These are phyloP conservation scores for Chymomyza caudatula DNA, from an alignment of 2,888 invertebrate species.

Conservation along the genomic window DNA sequence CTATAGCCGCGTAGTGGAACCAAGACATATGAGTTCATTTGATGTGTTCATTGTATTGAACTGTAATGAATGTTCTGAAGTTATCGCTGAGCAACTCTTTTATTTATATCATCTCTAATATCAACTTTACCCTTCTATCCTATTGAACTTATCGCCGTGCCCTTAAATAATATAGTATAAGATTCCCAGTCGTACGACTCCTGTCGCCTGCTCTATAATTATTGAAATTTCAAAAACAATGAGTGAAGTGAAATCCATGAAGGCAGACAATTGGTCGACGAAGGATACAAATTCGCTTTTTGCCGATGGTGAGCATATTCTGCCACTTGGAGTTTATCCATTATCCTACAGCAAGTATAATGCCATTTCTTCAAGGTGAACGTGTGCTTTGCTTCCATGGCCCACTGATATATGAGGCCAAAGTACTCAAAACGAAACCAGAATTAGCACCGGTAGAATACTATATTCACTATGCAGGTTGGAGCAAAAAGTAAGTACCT, in stretches of 20 bases:
- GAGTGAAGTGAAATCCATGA: constrained; percentile 56
- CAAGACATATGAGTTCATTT: background rate
- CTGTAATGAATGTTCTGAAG: background rate
- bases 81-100: background rate
- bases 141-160: no score
- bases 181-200: constrained; percentile 23
- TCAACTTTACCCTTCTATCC: background rate
- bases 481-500: constrained; percentile 95
- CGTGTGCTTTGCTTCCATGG: constrained; percentile 97
- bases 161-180: background rate
- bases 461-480: constrained; percentile 97
- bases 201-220: constrained; percentile 17
- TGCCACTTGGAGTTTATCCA: background rate
- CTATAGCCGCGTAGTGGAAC: no score
- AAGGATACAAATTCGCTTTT: constrained; percentile 77
- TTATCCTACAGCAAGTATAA: constrained; percentile 2
- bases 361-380: constrained; percentile 82
- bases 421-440: constrained; percentile 91
- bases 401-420: constrained; percentile 96
- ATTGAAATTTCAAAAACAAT: constrained; percentile 48
- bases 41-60: background rate
- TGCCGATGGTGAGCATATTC: constrained; percentile 82
- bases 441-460: constrained; percentile 94
- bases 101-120: background rate
- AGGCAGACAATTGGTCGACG: constrained; percentile 48